phyloP scores from a whole-genome alignment of 2,113 vertebrate genomes.

The Eubucco bourcierii region DNA sequence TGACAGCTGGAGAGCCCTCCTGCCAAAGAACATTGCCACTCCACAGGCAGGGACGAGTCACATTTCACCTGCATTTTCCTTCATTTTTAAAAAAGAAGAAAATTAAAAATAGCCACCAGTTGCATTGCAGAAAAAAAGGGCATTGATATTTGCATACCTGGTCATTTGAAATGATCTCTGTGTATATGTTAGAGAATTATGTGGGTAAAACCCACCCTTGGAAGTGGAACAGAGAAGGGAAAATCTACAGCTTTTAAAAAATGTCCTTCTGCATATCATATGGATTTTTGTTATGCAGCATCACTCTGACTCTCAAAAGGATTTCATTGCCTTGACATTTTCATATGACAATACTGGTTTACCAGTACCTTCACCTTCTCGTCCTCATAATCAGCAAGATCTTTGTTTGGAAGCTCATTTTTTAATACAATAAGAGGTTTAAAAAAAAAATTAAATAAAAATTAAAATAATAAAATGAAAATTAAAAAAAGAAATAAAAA shows the following conservation, averaged over 20 bases:
- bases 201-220: neutral
- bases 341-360: neutral
- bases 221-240: neutral
- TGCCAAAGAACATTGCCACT: neutral
- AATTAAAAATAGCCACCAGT: accelerated
- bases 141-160: neutral
- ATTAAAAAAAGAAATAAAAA: too few species aligned
- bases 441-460: neutral
- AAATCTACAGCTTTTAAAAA: too few species aligned
- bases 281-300: too few species aligned
- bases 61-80: neutral
- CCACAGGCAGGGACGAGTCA: neutral
- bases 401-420: neutral
- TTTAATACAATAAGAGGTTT: neutral
- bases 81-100: neutral
- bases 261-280: too few species aligned
- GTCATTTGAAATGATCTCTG: neutral
- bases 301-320: neutral
- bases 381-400: neutral
- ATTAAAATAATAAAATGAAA: too few species aligned
- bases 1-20: neutral
- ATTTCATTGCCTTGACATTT: neutral
- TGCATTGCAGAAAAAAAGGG: neutral
- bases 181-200: neutral
- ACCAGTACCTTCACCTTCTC: neutral